Base-by-base conservation (phyloP, 2,888 invertebrate genomes). In the Amiota communis region DNA sequence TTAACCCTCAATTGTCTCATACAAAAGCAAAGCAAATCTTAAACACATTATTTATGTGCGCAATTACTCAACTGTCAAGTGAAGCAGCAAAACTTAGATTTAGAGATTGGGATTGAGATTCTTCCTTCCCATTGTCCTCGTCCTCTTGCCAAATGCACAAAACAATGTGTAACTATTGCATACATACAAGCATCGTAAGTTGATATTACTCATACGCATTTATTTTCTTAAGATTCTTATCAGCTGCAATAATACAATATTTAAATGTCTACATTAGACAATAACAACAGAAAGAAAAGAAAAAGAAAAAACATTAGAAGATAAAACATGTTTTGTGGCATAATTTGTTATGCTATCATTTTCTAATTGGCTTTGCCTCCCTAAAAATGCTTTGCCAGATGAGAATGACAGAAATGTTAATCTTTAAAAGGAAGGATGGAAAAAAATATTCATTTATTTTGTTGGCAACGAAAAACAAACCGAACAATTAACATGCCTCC, bases 381-480 rank as follows among this genome's bases (percentile, higher is more conserved):
- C 59, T 20, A 20, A 12, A 36, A 36, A 36, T 36, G 63, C 36
- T 23, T 46, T 63, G 63, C 63, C 23, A 53, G 67, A 36, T 20
- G 48, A 51, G 20, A 59, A 20, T 59, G 20, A 59, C 17, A 59
- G 20, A 68, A 68, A 78, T 78, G 76, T 82, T 82, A 79, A 84
- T 77, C 84, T 77, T 68, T 74, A 70, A 74, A 36, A 36, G 36
- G 36, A 23, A 23, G 23, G 23, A 23, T n/a, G n/a, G 23, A 6
- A 36, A 72, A 77, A 77, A 77, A 78, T 76, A 79, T 81, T 77
- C 79, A 80, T 80, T 82, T 84, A 81, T 77, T 75, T 78, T 75
- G 74, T 78, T 80, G 78, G 77, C 80, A 77, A 56, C 64, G 46
- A 70, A 74, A 68, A 70, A 49, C 20, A 57, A 72, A 70, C 65